phyloP scores from a whole-genome alignment of 2,113 vertebrate species.

The Axis porcinus region DNA sequence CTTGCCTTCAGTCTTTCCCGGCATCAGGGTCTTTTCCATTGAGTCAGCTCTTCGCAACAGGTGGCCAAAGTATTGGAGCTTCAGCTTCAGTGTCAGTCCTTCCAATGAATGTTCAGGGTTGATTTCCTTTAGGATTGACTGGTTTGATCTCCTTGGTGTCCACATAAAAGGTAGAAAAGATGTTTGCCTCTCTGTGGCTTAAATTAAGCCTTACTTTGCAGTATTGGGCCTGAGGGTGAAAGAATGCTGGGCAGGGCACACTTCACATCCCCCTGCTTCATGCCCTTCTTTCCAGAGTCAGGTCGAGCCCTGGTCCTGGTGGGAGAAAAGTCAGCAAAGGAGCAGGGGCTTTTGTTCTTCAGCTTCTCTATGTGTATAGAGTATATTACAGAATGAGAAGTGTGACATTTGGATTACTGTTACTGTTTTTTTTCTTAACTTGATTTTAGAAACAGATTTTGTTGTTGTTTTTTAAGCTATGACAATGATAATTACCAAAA shows the following conservation, averaged over 20 bases:
- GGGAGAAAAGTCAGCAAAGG: background rate
- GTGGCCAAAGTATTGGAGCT: background rate
- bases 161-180: background rate
- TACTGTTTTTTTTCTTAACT: background rate
- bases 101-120: background rate
- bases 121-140: background rate
- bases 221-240: background rate
- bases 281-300: background rate
- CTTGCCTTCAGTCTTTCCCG: background rate
- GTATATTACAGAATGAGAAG: background rate
- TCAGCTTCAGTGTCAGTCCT: background rate
- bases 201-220: background rate
- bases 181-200: background rate
- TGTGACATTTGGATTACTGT: background rate
- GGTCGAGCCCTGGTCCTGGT: too few relatives aligned
- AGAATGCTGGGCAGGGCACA: background rate
- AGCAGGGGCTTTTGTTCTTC: background rate
- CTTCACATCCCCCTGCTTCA: accelerated
- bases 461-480: background rate
- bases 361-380: background rate
- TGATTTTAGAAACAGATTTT: constrained; percentile 13
- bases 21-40: background rate
- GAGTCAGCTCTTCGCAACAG: background rate
- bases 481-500: background rate
- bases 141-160: background rate